phyloP scores from a whole-genome alignment of 2,113 vertebrate genomes.

The Motacilla tschutschensis region DNA sequence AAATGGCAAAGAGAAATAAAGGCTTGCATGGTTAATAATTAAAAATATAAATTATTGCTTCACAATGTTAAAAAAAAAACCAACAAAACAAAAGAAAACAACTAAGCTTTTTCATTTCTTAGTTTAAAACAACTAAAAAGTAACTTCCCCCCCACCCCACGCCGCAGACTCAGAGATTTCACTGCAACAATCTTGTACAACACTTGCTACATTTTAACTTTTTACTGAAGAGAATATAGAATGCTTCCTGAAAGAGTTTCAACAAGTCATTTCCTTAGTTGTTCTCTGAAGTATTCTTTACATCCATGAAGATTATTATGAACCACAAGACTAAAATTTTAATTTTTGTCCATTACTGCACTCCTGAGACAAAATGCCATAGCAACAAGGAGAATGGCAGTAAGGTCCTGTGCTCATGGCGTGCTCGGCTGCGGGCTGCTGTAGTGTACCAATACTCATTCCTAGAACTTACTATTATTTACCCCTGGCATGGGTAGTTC shows the following conservation, averaged over 20 bases:
- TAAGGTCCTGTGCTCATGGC: not conserved
- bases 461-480: not conserved
- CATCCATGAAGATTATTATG: not conserved
- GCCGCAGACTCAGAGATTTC: not conserved
- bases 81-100: too few relatives aligned
- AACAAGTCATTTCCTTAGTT: conserved; percentile 18
- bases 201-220: not conserved
- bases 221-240: not conserved
- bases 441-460: not conserved
- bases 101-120: not conserved
- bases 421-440: not conserved
- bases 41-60: not conserved
- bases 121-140: not conserved
- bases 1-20: not conserved
- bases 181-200: not conserved
- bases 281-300: not conserved
- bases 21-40: not conserved
- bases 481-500: not conserved
- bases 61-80: not conserved
- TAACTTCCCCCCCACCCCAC: not conserved
- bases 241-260: conserved; percentile 29
- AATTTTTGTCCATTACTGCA: not conserved
- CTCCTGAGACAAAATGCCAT: not conserved
- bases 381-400: not conserved
- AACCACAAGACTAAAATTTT: not conserved